Evolutionary conservation across 1,140 invertebrate genomes (phyloP).

Genomic region (Riptortus pedestris): DNA sequence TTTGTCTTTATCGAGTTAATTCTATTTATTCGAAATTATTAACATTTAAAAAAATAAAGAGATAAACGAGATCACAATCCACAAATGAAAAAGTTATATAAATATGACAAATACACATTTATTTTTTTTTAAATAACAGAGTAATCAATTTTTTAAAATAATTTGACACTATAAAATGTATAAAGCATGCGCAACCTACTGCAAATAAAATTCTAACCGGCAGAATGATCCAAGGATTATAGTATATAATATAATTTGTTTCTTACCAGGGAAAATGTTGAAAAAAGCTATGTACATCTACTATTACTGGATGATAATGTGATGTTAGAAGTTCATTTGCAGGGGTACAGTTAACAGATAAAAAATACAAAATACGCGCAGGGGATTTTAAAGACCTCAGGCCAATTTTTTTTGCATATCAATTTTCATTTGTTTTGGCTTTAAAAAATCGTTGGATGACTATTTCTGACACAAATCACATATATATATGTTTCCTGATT

Average conservation of each 20-base stretch:
- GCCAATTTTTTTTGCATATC: background rate
- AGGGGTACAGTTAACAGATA: conserved; percentile 21
- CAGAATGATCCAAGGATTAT: conserved; percentile 14
- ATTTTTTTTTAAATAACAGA: conserved; percentile 2
- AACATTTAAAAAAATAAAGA: conserved; percentile 4
- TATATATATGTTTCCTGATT: background rate
- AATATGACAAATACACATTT: background rate
- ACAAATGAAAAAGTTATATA: conserved; percentile 8
- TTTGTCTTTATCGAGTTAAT: conserved; percentile 14
- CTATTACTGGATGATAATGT: background rate
- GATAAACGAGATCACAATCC: conserved; percentile 18
- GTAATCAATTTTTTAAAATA: conserved; percentile 14
- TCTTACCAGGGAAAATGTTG: background rate
- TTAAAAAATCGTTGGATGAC: conserved; percentile 9
- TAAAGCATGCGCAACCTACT: conserved; percentile 18
- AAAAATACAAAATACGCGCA: conserved; percentile 2
- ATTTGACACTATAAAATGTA: conserved; percentile 12
- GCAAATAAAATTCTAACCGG: conserved; percentile 30
- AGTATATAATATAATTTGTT: background rate
- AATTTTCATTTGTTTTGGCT: background rate
- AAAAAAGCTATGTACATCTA: background rate
- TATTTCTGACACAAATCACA: conserved; percentile 20
- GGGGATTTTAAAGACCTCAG: background rate
- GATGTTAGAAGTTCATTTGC: conserved; percentile 29
- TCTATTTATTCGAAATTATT: background rate